phyloP scores from a whole-genome alignment of 2,888 invertebrate genomes.

The Amphipyra berbera region DNA sequence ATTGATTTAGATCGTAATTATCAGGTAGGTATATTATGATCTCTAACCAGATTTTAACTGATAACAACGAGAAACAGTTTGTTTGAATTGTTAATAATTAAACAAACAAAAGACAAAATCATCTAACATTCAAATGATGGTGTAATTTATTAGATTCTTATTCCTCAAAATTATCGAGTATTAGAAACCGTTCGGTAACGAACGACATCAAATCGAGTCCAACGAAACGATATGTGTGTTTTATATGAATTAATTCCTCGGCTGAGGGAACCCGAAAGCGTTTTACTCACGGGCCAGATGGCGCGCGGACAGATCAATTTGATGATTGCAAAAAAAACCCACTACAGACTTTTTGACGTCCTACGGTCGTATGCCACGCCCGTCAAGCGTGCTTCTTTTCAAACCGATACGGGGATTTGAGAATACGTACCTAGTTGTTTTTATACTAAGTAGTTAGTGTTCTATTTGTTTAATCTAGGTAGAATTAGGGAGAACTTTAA shows the following conservation, averaged over 20 bases:
- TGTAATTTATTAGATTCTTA: neutral
- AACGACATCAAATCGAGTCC: slow-evolving; percentile 62
- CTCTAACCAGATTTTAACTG: no score
- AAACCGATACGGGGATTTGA: slow-evolving; percentile 60
- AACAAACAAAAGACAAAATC: neutral
- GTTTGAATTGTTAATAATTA: neutral
- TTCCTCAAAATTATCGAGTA: slow-evolving; percentile 26
- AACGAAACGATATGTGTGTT: slow-evolving; percentile 80
- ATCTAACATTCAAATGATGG: neutral
- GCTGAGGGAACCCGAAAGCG: slow-evolving; percentile 84
- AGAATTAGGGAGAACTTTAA: neutral
- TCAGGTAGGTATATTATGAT: no score
- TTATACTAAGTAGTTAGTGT: slow-evolving; percentile 45
- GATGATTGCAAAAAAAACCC: slow-evolving; percentile 87
- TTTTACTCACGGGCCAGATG: slow-evolving; percentile 89
- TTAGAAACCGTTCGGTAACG: slow-evolving; percentile 51
- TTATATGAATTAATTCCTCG: slow-evolving; percentile 89
- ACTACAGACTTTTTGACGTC: slow-evolving; percentile 85
- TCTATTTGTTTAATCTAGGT: slow-evolving; percentile 22
- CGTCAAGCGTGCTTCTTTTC: slow-evolving; percentile 69
- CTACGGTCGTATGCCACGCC: slow-evolving; percentile 66
- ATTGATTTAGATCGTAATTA: no score
- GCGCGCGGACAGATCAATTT: slow-evolving; percentile 89
- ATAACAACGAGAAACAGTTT: neutral
- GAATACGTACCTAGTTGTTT: slow-evolving; percentile 51